phyloP scores from a whole-genome alignment of 2,888 invertebrate genomes.

The Adela reaumurella region DNA sequence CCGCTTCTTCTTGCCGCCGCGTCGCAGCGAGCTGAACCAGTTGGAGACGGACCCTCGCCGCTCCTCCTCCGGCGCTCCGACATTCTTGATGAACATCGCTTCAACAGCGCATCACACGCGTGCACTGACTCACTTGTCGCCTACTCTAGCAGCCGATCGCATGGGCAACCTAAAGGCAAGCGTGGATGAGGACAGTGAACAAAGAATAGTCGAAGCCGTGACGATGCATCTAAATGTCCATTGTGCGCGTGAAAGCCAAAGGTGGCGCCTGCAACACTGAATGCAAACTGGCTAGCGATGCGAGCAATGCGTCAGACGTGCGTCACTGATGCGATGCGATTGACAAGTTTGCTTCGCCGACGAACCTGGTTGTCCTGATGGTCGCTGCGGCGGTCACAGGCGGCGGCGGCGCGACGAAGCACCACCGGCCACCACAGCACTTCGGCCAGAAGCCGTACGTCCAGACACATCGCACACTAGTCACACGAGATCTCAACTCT shows the following conservation, averaged over 20 bases:
- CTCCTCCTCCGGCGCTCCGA: conserved; percentile 51
- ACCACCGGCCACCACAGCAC: conserved; percentile 52
- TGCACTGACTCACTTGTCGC: not conserved
- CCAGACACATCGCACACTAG: conserved; percentile 51
- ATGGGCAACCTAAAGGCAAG: no score
- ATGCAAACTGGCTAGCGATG: not conserved
- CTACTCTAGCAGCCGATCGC: no score
- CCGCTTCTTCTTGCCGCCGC: conserved; percentile 49
- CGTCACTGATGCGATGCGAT: no score
- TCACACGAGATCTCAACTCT: conserved; percentile 48
- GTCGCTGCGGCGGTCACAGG: conserved; percentile 43
- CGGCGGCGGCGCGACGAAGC: conserved; percentile 41
- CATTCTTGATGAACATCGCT: conserved; percentile 52
- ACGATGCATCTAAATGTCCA: no score
- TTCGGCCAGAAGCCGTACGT: conserved; percentile 49
- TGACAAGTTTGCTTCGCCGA: no score
- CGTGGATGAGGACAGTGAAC: no score
- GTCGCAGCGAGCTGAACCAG: conserved; percentile 78
- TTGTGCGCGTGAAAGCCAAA: not conserved
- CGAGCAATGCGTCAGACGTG: conserved; percentile 22
- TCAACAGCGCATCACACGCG: conserved; percentile 20
- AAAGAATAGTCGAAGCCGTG: no score
- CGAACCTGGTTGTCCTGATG: conserved; percentile 38
- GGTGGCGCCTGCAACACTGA: not conserved
- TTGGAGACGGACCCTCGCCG: conserved; percentile 68